Conservation (phyloP, 2,797 vertebrate species). For the Enteromius radiatus region DNA sequence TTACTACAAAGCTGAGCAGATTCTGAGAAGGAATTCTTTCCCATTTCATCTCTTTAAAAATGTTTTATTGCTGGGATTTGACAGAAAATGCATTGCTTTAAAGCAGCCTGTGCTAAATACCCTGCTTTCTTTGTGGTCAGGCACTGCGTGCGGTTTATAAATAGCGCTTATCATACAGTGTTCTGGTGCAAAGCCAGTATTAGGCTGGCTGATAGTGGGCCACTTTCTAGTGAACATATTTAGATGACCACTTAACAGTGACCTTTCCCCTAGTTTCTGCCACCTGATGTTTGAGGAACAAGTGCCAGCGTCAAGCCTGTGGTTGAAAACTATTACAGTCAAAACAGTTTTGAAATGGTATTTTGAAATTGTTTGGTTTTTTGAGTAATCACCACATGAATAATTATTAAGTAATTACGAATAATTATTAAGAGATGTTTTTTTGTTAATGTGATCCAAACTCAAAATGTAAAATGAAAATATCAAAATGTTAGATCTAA, state of each 20-base stretch:
- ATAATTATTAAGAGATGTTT: neutral
- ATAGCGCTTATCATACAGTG: slow-evolving; percentile 62
- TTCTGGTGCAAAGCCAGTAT: slow-evolving; percentile 65
- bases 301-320: neutral
- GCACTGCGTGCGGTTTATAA: slow-evolving; percentile 65
- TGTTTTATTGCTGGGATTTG: neutral
- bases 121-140: slow-evolving; percentile 3
- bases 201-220: slow-evolving; percentile 67
- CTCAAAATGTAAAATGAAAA: neutral
- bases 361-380: neutral
- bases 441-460: neutral
- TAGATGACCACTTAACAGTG: slow-evolving; percentile 60
- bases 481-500: neutral
- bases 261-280: slow-evolving; percentile 71
- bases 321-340: neutral
- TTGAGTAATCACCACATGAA: neutral
- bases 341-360: neutral
- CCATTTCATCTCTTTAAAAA: neutral
- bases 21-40: neutral
- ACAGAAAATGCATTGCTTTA: neutral
- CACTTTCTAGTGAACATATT: slow-evolving; percentile 66
- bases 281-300: slow-evolving; percentile 9
- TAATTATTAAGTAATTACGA: neutral
- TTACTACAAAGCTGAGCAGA: neutral
- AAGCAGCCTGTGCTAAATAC: neutral